Evolutionary conservation across 2,888 invertebrate genomes (phyloP), one percentile per base, ranked within the genome.

Genomic region (Phyllotreta striolata): DNA sequence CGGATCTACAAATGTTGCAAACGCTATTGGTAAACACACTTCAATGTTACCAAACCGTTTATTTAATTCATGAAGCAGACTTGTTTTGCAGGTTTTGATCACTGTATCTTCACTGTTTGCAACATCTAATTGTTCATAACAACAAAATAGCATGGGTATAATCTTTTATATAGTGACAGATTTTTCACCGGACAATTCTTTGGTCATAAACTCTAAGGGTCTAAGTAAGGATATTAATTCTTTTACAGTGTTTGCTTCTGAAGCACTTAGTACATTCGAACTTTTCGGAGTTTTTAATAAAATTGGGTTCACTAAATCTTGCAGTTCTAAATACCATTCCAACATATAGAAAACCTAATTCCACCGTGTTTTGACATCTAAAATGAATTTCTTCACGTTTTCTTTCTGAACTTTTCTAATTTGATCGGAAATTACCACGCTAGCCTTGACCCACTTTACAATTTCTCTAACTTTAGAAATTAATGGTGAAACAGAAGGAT

Each of bases 311-410:
- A 43, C 43, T 13, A 43, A 43, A 47, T 47, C 43, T 43, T 47
- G 47, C 47, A 52, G 38, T 40, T 54, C 54, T n/a, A 35, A 38
- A 24, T 39, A 54, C 14, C 46, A 13, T 38, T 58, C 39, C 8
- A 58, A 1, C 57, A 57, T 57, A 57, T 57, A 46, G 10, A 24
- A 57, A 13, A 24, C 41, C 3, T 13, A 57, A 57, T 57, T 57
- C 57, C 57, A 46, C 35, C 57, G 35, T 9, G 57, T 57, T n/a
- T n/a, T n/a, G n/a, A n/a, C 38, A 14, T 44, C 37, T 38, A 44
- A 35, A 35, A 44, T 44, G n/a, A n/a, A n/a, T n/a, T n/a, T n/a
- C n/a, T n/a, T n/a, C 35, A n/a, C 14, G 37, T 46, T 34, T 37
- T 35, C 47, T 46, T 44, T 44, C 35, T 44, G 6, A 5, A 13